phyloP scores from a whole-genome alignment of 2,113 vertebrate species.

The Aegithalos caudatus region DNA sequence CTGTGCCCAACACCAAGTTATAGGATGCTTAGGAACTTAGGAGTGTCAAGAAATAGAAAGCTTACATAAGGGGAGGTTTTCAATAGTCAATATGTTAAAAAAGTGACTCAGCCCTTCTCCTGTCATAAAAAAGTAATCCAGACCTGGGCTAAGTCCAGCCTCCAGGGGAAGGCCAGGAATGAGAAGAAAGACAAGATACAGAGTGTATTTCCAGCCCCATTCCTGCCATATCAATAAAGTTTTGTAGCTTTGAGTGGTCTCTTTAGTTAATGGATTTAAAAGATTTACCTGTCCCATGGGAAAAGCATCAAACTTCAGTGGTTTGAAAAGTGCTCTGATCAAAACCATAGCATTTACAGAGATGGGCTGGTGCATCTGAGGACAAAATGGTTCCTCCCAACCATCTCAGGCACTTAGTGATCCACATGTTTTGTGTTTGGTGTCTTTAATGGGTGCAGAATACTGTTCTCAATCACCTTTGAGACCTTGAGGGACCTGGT shows the following conservation, averaged over 20 bases:
- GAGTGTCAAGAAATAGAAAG: neutral
- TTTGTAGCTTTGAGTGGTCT: neutral
- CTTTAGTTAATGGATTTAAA: neutral
- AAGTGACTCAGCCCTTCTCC: neutral
- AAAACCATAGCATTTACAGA: neutral
- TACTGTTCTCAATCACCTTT: neutral
- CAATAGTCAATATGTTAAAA: neutral
- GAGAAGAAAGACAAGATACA: neutral
- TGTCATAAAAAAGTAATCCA: neutral
- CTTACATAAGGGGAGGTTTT: conserved; percentile 33
- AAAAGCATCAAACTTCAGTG: neutral
- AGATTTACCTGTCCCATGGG: neutral
- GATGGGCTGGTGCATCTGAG: neutral
- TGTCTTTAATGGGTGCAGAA: neutral
- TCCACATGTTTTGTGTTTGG: neutral
- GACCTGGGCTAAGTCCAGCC: neutral
- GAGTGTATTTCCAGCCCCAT: neutral
- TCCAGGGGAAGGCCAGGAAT: neutral
- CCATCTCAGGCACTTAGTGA: neutral
- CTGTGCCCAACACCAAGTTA: neutral
- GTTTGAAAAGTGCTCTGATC: neutral
- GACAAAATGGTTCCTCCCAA: neutral
- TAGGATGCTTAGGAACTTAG: neutral
- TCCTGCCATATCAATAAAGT: neutral
- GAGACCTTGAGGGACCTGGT: neutral